A percentile compares a stretch with the other conserved stretches of the same genome.
Evolutionary conservation across 2,888 invertebrate genomes (phyloP).

Genomic region (Syrista parreyssii): DNA sequence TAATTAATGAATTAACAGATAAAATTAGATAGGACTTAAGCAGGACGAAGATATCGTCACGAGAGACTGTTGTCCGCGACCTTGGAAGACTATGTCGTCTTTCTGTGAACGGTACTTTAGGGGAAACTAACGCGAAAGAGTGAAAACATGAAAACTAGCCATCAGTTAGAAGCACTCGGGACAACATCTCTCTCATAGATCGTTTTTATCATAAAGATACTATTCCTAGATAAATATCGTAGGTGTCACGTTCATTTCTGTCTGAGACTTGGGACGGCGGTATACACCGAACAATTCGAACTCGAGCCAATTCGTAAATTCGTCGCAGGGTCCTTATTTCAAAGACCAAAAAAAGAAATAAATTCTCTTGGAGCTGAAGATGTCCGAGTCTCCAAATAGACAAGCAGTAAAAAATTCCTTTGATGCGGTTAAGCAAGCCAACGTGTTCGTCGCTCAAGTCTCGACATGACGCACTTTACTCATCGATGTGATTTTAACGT

Average conservation of each 20-base stretch:
- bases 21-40: constrained; percentile 53
- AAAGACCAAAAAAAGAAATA: too few relatives aligned
- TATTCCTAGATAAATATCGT: constrained; percentile 57
- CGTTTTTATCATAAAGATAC: constrained; percentile 60
- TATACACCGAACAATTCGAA: background rate
- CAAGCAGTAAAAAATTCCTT: constrained; percentile 23
- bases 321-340: too few relatives aligned
- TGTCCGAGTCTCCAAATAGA: constrained; percentile 8
- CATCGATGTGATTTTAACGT: constrained; percentile 61
- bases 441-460: background rate
- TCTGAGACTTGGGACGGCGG: constrained; percentile 23
- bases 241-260: constrained; percentile 58
- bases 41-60: constrained; percentile 55
- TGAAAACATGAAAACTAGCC: background rate
- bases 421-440: constrained; percentile 19
- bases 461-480: constrained; percentile 31
- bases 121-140: background rate
- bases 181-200: constrained; percentile 51
- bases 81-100: background rate
- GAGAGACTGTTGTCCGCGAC: constrained; percentile 41
- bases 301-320: too few relatives aligned
- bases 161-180: background rate
- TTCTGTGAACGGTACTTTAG: too few relatives aligned
- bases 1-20: constrained; percentile 38
- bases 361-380: too few relatives aligned